Evolutionary conservation across 2,888 invertebrate species (phyloP), one percentile per base, ranked within the genome.

Genomic region (Drosophila yooni): DNA sequence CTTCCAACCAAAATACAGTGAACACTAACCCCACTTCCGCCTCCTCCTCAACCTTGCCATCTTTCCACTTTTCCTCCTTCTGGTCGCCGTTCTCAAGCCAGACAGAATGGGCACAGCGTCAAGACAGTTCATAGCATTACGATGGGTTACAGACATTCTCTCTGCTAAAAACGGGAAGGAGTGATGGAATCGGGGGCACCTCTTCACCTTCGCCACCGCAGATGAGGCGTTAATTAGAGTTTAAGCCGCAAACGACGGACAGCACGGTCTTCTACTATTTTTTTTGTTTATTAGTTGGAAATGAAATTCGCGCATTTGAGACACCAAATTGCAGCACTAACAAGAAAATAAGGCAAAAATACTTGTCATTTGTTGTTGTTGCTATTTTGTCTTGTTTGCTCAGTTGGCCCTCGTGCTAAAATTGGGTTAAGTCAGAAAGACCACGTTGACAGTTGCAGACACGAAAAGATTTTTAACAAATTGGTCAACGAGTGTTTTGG

Each of bases 191-290:
- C 15, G 18, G 40, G 53, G 50, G 38, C 59, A 57, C 29, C 61
- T 66, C 59, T 51, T 73, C 74, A 69, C 40, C 70, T 61, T 36
- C 62, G 66, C 34, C 62, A 63, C 40, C 54, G 40, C 82, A 78
- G 73, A 74, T 82, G 85, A 87, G 88, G 90, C 90, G 80, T 90
- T 88, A 88, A 88, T 88, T 90, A 90, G 90, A 90, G 88, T 89
- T 90, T 89, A 90, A 87, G 76, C 76, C 82, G 79, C 79, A 79
- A 63, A 63, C 74, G 63, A 54, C 36, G 48, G 48, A 40, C 63
- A 79, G 65, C 74, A 82, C 67, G 21, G 29, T 15, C 29, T 43
- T 57, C 31, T 31, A 33, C 13, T 13, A n/a, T 36, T n/a, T 54
- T 36, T 18, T 27, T 67, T 67, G 70, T 81, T 83, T 89, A 88